phyloP scores from a whole-genome alignment of 2,888 invertebrate species.

The Hirtodrosophila cameraria region DNA sequence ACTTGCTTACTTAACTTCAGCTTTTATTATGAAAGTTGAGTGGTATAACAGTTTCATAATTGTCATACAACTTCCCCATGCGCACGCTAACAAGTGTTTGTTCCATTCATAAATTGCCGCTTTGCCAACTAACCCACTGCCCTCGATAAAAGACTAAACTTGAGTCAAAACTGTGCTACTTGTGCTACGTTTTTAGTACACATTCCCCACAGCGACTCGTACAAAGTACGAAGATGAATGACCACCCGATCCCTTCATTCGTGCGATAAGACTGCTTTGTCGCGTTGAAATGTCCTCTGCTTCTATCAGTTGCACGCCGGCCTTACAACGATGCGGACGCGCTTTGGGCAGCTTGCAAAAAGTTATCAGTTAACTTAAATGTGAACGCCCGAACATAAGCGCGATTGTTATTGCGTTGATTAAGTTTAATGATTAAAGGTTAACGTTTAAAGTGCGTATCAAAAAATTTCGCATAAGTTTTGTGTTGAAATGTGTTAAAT shows the following conservation, averaged over 20 bases:
- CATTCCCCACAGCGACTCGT: slow-evolving; percentile 11
- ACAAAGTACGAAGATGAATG: background rate
- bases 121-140: slow-evolving; percentile 47
- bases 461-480: no score
- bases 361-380: slow-evolving; percentile 24
- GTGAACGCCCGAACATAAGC: slow-evolving; percentile 15
- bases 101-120: slow-evolving; percentile 73
- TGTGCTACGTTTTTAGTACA: slow-evolving; percentile 57
- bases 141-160: slow-evolving; percentile 17
- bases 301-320: slow-evolving; percentile 74
- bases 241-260: slow-evolving; percentile 6
- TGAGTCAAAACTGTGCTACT: slow-evolving; percentile 35
- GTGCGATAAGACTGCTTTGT: slow-evolving; percentile 9
- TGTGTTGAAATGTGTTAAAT: background rate
- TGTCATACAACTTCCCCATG: slow-evolving; percentile 31
- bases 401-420: slow-evolving; percentile 19
- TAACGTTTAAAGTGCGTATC: slow-evolving; percentile 6
- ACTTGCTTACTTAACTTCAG: slow-evolving; percentile 2
- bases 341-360: slow-evolving; percentile 26
- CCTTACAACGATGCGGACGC: slow-evolving; percentile 69
- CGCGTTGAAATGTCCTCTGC: background rate
- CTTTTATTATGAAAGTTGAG: slow-evolving; percentile 10
- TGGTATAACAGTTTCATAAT: slow-evolving; percentile 7
- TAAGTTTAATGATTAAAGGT: slow-evolving; percentile 25
- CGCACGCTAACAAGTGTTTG: slow-evolving; percentile 79